A percentile compares a stretch with the other conserved stretches of the same genome.
These are phyloP conservation scores for Axis porcinus DNA, from an alignment of 2,113 vertebrate genomes.

Conservation along the genomic window DNA sequence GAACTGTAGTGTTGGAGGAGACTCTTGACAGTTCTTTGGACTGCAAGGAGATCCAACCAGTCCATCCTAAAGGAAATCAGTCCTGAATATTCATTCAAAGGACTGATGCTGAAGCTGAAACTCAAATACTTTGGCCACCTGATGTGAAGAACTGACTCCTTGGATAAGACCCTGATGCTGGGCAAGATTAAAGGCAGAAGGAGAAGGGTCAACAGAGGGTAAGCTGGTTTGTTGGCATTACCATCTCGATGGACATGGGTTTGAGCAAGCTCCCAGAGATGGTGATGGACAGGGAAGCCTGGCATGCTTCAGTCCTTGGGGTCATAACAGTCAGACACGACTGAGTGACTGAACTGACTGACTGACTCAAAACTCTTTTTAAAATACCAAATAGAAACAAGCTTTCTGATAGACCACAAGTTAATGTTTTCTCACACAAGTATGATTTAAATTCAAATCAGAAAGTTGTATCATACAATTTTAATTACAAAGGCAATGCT, in stretches of 20 bases:
- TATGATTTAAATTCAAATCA: not conserved
- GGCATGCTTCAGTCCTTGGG: not conserved
- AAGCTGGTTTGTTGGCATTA: not conserved
- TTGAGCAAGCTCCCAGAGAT: not conserved
- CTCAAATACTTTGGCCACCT: not conserved
- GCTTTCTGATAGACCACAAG: not conserved
- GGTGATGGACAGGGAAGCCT: not conserved
- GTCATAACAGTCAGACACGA: fast-evolving
- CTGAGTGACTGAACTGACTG: not conserved
- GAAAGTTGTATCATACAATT: not conserved
- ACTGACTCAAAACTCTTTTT: not conserved
- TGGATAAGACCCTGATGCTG: not conserved
- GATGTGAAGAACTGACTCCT: not conserved
- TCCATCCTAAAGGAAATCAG: not conserved
- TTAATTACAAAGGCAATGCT: not conserved
- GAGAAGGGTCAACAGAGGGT: not conserved
- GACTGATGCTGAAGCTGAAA: not conserved
- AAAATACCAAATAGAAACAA: not conserved
- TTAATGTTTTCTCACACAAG: not conserved
- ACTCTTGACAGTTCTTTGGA: not conserved
- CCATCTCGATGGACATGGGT: not conserved
- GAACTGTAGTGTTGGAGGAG: not conserved
- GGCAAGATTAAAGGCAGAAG: not conserved
- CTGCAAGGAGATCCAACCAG: not conserved
- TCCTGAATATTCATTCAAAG: not conserved